These are phyloP conservation scores for Pterocles burchelli DNA, from an alignment of 2,113 vertebrate genomes.

Conservation along the genomic window DNA sequence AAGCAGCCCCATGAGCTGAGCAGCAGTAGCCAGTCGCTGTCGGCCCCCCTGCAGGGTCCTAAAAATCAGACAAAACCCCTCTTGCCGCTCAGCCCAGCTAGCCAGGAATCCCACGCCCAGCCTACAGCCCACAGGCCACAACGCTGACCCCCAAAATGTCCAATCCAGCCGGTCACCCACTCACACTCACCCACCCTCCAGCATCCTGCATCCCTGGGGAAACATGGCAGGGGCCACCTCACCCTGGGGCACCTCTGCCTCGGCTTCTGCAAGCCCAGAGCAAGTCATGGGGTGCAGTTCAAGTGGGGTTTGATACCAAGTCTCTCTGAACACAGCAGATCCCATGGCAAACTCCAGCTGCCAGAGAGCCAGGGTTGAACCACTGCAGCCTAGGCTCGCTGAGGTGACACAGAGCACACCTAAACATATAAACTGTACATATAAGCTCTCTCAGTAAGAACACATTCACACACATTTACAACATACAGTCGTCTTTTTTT, in stretches of 20 bases:
- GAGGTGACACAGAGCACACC: neutral
- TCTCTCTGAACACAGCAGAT: neutral
- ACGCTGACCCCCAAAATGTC: fast-evolving
- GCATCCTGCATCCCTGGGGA: neutral
- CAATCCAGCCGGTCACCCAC: fast-evolving
- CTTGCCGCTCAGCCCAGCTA: neutral
- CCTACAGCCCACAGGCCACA: neutral
- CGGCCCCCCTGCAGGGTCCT: neutral
- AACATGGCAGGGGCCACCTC: fast-evolving
- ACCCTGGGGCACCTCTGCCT: neutral
- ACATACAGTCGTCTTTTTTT: neutral
- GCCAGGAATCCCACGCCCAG: neutral
- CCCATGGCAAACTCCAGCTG: fast-evolving
- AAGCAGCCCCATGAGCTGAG: neutral
- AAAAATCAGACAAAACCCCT: neutral
- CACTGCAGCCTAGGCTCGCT: fast-evolving
- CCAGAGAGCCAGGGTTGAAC: neutral
- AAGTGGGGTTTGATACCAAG: neutral
- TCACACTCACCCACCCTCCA: neutral
- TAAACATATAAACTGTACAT: neutral
- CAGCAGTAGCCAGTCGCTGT: neutral
- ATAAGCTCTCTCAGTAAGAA: neutral
- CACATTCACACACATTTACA: neutral
- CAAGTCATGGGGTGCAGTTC: neutral
- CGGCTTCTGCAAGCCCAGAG: neutral